These are phyloP conservation scores for Teleogryllus oceanicus DNA, from an alignment of 2,888 invertebrate genomes.

Conservation along the genomic window DNA sequence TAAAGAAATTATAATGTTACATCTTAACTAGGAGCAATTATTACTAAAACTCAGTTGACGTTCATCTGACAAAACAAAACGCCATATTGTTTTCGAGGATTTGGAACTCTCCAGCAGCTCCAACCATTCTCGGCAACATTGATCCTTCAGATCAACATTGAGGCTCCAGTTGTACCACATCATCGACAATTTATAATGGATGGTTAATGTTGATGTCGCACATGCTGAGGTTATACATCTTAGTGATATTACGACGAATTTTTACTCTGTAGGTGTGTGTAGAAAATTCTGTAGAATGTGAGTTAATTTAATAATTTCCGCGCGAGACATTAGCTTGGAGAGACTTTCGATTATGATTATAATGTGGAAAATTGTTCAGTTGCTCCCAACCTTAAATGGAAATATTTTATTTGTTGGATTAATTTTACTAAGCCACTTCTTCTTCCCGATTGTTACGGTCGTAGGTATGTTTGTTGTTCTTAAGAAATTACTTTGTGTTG, in stretches of 20 bases:
- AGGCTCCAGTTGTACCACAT: no score
- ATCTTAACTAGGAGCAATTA: no score
- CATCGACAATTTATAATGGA: no score
- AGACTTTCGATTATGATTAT: background rate
- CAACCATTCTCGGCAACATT: background rate
- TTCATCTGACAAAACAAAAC: background rate
- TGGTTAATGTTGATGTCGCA: no score
- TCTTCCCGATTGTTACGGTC: background rate
- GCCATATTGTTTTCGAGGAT: background rate
- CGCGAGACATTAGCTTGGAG: no score
- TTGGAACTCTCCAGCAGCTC: no score
- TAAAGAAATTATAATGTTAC: no score
- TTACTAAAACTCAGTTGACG: background rate
- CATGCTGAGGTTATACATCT: no score
- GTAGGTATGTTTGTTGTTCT: background rate
- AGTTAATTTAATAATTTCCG: no score
- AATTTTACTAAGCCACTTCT: constrained; percentile 8
- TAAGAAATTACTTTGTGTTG: background rate
- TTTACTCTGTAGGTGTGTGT: no score
- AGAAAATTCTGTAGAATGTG: no score
- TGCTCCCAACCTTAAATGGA: background rate
- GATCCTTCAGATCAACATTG: background rate
- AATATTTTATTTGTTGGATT: constrained; percentile 2
- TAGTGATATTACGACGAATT: no score
- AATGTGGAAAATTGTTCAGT: background rate